Evolutionary conservation across 2,797 vertebrate genomes (phyloP), one percentile per base, ranked within the genome.

Genomic region (Liparis tanakae): DNA sequence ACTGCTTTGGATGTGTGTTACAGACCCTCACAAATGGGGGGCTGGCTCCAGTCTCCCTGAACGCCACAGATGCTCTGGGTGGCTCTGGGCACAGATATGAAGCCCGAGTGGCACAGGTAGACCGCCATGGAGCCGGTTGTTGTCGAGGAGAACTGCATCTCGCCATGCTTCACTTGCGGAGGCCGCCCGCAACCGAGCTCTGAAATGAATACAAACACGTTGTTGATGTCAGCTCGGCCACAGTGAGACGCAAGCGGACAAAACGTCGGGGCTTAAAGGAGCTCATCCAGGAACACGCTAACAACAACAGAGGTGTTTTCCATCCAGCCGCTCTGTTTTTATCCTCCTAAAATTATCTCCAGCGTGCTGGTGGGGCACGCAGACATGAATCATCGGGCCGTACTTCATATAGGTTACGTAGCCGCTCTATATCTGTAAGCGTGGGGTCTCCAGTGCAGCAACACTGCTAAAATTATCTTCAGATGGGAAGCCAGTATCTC

Each of bases 11-110:
- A 18, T 51, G 50, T 62, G 15, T 76, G 80, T 69, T 78, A 85
- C 87, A 69, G 72, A 99, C 97, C 96, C 6, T 96, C 92, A 50
- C 97, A 99, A 76, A 94, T 88, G 0, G 97, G 97, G 5, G 96
- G 94, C 85, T 96, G 95, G 20, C 95, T 98, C 97, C 97, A 99
- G 82, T 94, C 50, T 0, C 97, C 97, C 33, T 95, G 95, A 36
- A 91, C 88, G 50, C 89, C 95, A 89, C 96, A 98, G 84, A 96
- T 74, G 5, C 94, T 95, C 81, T 95, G 87, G 9, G 95, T 95
- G 88, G 93, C 94, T 84, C 93, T 93, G 61, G 92, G 87, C 55
- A 93, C 91, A 59, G 95, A 89, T 48, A 82, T 76, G 85, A 97
- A 98, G 78, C 97, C 97, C 1, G 80, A 85, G 80, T 96, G 93